These are phyloP conservation scores for Scaptomyza flava DNA, from an alignment of 2,888 invertebrate genomes.

Conservation along the genomic window DNA sequence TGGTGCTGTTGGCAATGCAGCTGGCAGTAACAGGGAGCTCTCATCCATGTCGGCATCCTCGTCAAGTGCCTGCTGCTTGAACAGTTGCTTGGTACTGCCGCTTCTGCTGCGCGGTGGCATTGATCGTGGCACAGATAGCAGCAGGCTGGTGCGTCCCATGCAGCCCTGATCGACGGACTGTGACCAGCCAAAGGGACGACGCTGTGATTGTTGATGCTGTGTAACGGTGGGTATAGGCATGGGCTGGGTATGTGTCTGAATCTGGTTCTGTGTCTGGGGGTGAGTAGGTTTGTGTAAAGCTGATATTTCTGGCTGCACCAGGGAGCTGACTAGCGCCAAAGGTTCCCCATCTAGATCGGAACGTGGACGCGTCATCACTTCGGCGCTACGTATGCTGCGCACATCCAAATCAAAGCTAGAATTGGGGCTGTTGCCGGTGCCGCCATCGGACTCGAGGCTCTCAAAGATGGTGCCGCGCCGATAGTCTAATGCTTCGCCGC, in stretches of 20 bases:
- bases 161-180: slow-evolving; percentile 82
- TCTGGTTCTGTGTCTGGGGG: slow-evolving; percentile 9
- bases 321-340: slow-evolving; percentile 52
- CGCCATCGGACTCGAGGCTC: slow-evolving; percentile 82
- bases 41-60: slow-evolving; percentile 86
- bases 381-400: slow-evolving; percentile 82
- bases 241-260: neutral
- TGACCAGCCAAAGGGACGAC: slow-evolving; percentile 82
- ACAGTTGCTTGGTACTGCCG: slow-evolving; percentile 86
- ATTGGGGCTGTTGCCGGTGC: slow-evolving; percentile 54
- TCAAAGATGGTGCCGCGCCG: slow-evolving; percentile 84
- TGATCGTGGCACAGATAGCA: slow-evolving; percentile 83
- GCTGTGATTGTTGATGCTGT: slow-evolving; percentile 16
- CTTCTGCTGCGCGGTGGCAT: slow-evolving; percentile 84
- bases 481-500: slow-evolving; percentile 80
- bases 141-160: slow-evolving; percentile 69
- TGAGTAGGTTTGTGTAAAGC: slow-evolving; percentile 9
- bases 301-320: slow-evolving; percentile 39
- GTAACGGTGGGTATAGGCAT: slow-evolving; percentile 30
- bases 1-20: slow-evolving; percentile 12
- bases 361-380: slow-evolving; percentile 59
- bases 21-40: slow-evolving; percentile 85
- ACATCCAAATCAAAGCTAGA: slow-evolving; percentile 72
- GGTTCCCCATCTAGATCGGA: slow-evolving; percentile 28
- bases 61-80: slow-evolving; percentile 86